Evolutionary conservation across 2,797 vertebrate species (phyloP).

Genomic region (Pangasius djambal): DNA sequence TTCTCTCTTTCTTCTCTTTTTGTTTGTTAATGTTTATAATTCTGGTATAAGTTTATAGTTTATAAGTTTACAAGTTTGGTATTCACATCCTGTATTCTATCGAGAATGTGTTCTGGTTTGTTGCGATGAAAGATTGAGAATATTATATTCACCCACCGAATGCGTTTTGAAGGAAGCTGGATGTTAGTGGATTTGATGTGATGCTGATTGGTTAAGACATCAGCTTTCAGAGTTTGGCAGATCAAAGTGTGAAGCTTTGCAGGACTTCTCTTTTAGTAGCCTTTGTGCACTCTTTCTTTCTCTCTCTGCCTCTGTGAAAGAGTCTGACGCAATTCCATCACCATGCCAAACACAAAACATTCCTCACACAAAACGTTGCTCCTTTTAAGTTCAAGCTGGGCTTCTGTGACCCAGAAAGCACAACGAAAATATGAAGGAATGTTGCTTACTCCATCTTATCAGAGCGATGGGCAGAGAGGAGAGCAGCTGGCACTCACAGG

Average conservation of each 20-base stretch:
- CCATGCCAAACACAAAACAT: slow-evolving; percentile 20
- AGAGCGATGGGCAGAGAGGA: slow-evolving; percentile 9
- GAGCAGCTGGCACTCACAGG: slow-evolving; percentile 21
- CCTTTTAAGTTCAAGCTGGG: slow-evolving; percentile 5
- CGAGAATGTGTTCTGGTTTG: not conserved
- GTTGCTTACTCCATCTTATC: slow-evolving; percentile 32
- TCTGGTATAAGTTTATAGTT: no score
- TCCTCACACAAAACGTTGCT: slow-evolving; percentile 15
- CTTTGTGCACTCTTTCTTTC: slow-evolving; percentile 41
- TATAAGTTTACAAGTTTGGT: not conserved
- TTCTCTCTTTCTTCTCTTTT: not conserved
- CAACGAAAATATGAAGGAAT: slow-evolving; percentile 26
- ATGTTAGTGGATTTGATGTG: slow-evolving; percentile 27
- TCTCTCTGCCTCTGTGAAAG: not conserved
- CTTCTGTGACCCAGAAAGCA: slow-evolving; percentile 23
- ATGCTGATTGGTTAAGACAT: slow-evolving; percentile 48
- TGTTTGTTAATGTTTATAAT: not conserved
- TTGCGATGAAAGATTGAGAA: slow-evolving; percentile 10
- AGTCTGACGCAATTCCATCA: slow-evolving; percentile 30
- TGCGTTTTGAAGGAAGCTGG: slow-evolving; percentile 35
- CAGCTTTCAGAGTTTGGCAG: slow-evolving; percentile 41
- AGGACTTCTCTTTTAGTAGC: slow-evolving; percentile 34
- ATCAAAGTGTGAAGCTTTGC: slow-evolving; percentile 48
- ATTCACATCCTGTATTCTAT: not conserved
- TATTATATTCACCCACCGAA: not conserved